Evolutionary conservation across 2,888 invertebrate genomes (phyloP).

Genomic region (Epistrophe eligans): DNA sequence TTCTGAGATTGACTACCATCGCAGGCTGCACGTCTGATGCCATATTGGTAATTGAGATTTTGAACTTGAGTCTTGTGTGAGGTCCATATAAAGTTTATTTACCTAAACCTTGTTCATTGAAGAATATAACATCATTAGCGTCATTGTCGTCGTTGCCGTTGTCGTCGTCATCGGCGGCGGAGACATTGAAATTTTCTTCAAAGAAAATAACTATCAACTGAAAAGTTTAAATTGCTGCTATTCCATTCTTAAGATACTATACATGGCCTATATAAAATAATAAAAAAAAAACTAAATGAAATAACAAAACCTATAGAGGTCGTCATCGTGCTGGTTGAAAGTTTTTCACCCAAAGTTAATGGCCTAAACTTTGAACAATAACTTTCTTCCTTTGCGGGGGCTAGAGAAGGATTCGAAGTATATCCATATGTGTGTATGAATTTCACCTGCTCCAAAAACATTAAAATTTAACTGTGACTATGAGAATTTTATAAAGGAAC

Average conservation of each 20-base stretch:
- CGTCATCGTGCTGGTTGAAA: conserved; percentile 26
- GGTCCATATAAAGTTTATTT: conserved; percentile 49
- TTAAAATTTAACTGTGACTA: not conserved
- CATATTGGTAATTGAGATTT: conserved; percentile 64
- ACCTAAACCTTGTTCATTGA: conserved; percentile 35
- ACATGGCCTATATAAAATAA: conserved; percentile 38
- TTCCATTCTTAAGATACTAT: conserved; percentile 2
- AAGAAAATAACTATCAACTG: not conserved
- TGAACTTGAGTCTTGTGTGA: conserved; percentile 38
- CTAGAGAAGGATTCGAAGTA: not conserved
- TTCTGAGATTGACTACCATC: conserved; percentile 59
- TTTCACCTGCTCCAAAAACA: not conserved
- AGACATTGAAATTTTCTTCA: not conserved
- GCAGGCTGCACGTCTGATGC: conserved; percentile 60
- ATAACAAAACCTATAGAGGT: conserved; percentile 2
- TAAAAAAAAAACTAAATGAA: conserved; percentile 17
- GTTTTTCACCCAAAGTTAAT: conserved; percentile 36
- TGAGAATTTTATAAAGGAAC: not conserved
- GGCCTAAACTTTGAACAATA: conserved; percentile 39
- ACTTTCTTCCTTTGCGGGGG: conserved; percentile 5
- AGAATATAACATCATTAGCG: not conserved
- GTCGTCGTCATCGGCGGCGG: not conserved
- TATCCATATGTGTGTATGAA: not conserved
- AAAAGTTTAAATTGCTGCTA: conserved; percentile 14
- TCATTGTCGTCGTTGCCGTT: not conserved